Percentiles rank a stretch among this genome's conserved stretches.
phyloP scores from a whole-genome alignment of 1,140 invertebrate species.

The Leptestheria dahalacensis region DNA sequence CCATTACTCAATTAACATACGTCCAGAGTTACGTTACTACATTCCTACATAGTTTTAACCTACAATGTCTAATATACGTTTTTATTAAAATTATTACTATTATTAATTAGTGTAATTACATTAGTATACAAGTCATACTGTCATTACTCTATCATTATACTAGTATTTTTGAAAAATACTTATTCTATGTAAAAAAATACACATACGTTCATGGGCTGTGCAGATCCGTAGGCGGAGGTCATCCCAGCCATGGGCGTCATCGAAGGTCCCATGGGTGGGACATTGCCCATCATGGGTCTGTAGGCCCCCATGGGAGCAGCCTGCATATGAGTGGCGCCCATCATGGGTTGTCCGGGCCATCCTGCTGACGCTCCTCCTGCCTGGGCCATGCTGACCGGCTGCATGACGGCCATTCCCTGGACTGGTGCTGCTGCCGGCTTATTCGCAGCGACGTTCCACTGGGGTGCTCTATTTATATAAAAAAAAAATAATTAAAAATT shows the following conservation, averaged over 20 bases:
- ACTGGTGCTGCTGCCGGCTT: slow-evolving; percentile 12
- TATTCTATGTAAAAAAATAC: not conserved
- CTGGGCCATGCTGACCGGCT: slow-evolving; percentile 12
- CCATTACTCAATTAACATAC: too few relatives aligned
- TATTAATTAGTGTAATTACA: not conserved
- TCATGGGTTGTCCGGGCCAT: slow-evolving; percentile 6
- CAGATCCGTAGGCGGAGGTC: not conserved
- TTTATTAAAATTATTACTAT: not conserved
- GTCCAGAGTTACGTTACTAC: not conserved
- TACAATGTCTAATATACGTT: not conserved
- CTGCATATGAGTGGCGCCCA: not conserved
- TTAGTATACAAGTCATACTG: not conserved
- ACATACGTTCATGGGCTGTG: slow-evolving; percentile 3
- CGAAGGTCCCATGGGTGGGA: not conserved
- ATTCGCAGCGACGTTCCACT: not conserved
- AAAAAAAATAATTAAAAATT: slow-evolving; percentile 19
- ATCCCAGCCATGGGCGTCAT: slow-evolving; percentile 8
- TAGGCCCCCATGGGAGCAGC: slow-evolving; percentile 2
- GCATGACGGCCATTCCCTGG: slow-evolving; percentile 15
- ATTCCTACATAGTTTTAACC: not conserved
- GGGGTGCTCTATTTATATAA: not conserved
- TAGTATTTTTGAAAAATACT: not conserved
- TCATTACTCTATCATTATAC: too few relatives aligned
- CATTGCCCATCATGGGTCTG: not conserved
- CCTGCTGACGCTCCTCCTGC: slow-evolving; percentile 12